phyloP scores from a whole-genome alignment of 1,140 invertebrate genomes.

The Streblospio benedicti region DNA sequence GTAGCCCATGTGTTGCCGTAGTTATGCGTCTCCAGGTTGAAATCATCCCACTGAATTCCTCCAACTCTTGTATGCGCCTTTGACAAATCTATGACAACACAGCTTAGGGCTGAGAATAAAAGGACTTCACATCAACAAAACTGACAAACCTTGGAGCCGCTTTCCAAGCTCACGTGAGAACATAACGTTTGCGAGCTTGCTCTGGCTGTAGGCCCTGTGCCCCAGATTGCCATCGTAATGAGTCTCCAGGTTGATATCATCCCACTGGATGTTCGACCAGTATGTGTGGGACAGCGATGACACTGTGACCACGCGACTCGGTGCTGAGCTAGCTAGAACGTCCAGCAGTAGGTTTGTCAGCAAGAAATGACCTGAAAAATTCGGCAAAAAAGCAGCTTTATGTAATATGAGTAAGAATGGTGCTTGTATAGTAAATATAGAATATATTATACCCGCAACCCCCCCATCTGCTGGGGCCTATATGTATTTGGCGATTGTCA shows the following conservation, averaged over 20 bases:
- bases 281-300: neutral
- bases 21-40: too few species aligned
- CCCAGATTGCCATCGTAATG: slow-evolving; percentile 6
- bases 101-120: slow-evolving; percentile 62
- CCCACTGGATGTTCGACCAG: neutral
- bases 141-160: slow-evolving; percentile 18
- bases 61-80: too few species aligned
- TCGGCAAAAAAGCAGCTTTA: neutral
- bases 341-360: neutral
- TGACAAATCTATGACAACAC: slow-evolving; percentile 78
- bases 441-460: neutral
- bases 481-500: neutral
- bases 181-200: slow-evolving; percentile 37
- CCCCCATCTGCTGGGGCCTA: neutral
- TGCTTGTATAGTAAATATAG: too few species aligned
- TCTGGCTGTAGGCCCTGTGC: slow-evolving; percentile 31
- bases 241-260: slow-evolving; percentile 8
- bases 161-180: slow-evolving; percentile 22
- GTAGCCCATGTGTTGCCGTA: too few species aligned
- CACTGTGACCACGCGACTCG: neutral
- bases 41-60: too few species aligned
- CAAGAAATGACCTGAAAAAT: slow-evolving; percentile 2
- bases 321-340: neutral
- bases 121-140: too few species aligned
- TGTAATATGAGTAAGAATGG: too few species aligned